These are phyloP conservation scores for Silurus asotus DNA, from an alignment of 2,113 vertebrate species.

Conservation along the genomic window DNA sequence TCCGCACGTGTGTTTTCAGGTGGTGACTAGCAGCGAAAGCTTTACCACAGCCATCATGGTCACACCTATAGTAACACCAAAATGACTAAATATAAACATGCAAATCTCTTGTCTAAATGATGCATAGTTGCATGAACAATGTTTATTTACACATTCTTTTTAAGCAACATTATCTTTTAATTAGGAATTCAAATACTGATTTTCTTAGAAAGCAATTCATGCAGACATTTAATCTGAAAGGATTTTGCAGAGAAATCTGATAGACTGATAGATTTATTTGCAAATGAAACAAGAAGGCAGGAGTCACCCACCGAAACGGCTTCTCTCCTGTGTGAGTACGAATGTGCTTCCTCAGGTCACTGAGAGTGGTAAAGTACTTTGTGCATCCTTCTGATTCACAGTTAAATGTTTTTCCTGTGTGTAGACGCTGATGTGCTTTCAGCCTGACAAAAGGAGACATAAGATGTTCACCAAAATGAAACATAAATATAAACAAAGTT, in stretches of 20 bases:
- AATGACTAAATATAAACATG: not conserved
- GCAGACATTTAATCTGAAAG: not conserved
- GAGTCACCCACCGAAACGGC: conserved; percentile 85
- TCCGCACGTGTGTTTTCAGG: conserved; percentile 96
- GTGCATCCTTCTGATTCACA: conserved; percentile 99
- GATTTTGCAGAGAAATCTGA: not conserved
- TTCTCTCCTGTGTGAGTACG: conserved; percentile 98
- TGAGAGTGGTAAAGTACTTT: conserved; percentile 99
- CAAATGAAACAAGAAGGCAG: not conserved
- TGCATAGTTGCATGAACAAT: not conserved
- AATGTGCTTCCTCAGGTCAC: conserved; percentile 98
- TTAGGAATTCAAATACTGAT: not conserved
- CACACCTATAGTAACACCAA: conserved; percentile 77
- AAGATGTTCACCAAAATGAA: not conserved
- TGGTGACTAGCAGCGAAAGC: conserved; percentile 98
- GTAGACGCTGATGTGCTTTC: conserved; percentile 98
- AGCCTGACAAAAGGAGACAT: conserved; percentile 72
- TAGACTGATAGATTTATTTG: not conserved
- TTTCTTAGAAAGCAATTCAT: not conserved
- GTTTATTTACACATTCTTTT: not conserved
- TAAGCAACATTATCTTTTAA: not conserved
- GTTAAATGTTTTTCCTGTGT: conserved; percentile 99
- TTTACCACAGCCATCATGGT: conserved; percentile 96
- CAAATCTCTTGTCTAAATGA: conserved; percentile 16
- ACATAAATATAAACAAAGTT: not conserved